Base-by-base conservation (phyloP, 2,888 invertebrate genomes). In the Druceiella hillmani region DNA sequence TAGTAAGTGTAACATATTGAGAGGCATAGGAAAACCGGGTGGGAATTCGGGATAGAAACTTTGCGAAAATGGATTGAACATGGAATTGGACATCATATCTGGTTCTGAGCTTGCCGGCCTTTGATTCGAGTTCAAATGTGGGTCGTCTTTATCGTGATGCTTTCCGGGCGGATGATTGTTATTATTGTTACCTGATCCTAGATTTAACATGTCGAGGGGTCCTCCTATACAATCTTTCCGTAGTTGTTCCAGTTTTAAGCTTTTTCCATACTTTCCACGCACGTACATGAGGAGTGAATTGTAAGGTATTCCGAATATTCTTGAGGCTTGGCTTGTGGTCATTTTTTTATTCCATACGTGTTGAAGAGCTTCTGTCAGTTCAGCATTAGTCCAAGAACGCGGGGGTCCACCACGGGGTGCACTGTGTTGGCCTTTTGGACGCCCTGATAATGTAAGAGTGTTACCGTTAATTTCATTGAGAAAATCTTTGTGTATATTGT, bases 291-390 rank as follows among this genome's bases (percentile, higher is more conserved):
- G 69, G 32, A 91, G 73, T 29, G 89, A 89, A 67, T 91, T 91
- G 76, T 91, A 91, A n/a, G 91, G 91, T 48, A 91, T 91, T 27
- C 91, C 90, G 64, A 89, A 91, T 59, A 90, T 86, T 45, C 91
- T 69, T 14, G 89, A 90, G 6, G 91, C 91, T 63, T 91, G 89
- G 55, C 89, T 89, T 28, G 91, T 91, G 45, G 91, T 91, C 89
- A 91, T 91, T 61, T 89, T 90, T 58, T 91, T 90, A 65, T 90
- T 90, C 91, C 91, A 91, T n/a, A 91, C 91, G 64, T 90, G 89
- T 56, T 89, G 89, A 35, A 91, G 75, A 2, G 91, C 91, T 64
- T 90, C 87, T 34, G 91, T 91, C 34, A 91, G 74, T 56, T 91
- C 91, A 22, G 87, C 87, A 66, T 91, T 91, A 44, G 90, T 91